phyloP scores from a whole-genome alignment of 2,888 invertebrate genomes.

The Leptogaster cylindrica region DNA sequence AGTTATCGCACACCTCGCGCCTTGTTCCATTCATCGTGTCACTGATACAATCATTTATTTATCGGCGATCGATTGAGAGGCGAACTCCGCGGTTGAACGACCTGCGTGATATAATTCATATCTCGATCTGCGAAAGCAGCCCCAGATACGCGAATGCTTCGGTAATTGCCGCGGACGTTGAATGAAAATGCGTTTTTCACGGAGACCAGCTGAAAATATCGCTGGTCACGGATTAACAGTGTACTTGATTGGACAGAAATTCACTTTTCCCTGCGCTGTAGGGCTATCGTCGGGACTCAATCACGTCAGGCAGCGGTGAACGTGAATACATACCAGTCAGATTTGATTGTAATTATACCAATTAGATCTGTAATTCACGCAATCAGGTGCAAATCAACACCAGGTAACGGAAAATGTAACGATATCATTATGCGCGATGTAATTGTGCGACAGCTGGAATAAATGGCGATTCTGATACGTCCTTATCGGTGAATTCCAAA shows the following conservation, averaged over 20 bases:
- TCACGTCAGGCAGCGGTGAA: not conserved
- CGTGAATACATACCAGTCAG: constrained; percentile 1
- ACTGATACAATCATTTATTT: constrained; percentile 2
- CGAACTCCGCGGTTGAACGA: not conserved
- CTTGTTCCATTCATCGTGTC: not conserved
- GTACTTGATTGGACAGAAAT: constrained; percentile 9
- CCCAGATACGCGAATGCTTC: no score
- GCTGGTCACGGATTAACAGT: constrained; percentile 19
- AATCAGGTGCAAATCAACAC: constrained; percentile 26
- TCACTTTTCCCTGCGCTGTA: constrained; percentile 17
- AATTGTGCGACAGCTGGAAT: constrained; percentile 12
- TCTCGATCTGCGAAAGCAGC: no score
- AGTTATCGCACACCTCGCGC: not conserved
- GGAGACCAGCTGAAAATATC: not conserved
- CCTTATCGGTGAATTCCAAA: no score
- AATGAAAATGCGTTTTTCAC: no score
- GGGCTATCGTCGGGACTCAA: constrained; percentile 12
- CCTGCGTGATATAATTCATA: no score
- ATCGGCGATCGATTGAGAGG: not conserved
- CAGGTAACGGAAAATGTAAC: constrained; percentile 35
- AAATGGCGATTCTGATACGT: no score
- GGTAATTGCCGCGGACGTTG: no score
- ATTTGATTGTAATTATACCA: constrained; percentile 26
- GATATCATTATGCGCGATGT: constrained; percentile 12
- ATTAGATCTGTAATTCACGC: constrained; percentile 31